Evolutionary conservation across 2,113 vertebrate genomes (phyloP), one percentile per base, ranked within the genome.

Genomic region (Anoplopoma fimbria): DNA sequence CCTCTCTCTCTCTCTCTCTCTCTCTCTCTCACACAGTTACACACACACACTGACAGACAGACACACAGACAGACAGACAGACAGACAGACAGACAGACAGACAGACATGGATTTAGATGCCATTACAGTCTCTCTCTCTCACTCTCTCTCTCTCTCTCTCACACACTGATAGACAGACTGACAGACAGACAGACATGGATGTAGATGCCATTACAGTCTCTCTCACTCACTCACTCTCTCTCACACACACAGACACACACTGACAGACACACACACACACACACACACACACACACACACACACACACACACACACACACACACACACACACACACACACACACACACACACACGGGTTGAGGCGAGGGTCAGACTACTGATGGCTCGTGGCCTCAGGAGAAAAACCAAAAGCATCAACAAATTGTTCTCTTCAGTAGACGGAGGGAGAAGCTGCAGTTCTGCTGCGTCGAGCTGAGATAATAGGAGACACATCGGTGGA

Each of bases 381-480:
- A 55, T 82, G 68, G 75, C 40, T 76, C 4, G 4, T 14, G 34
- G 71, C 63, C 73, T 78, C 65, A 7, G 73, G 85, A 79, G 47
- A 23, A 72, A 75, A 83, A n/a, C n/a, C 53, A 62, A 74, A 87
- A 72, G 61, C 72, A 87, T 77, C 67, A 80, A 64, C 77, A 81
- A 79, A 71, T n/a, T 73, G 68, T 51, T 79, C 25, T 72, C 23
- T 60, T 79, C 80, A 53, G 38, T 27, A 2, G 25, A 31, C 63
- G 25, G 4, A 2, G 27, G 31, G 69, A 40, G 53, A 72, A 10
- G 51, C 57, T 76, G 72, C 60, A 67, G 36, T 1, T 49, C 60
- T 25, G n/a, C n/a, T 29, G 0, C 14, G 27, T 21, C 27, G 65
- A 51, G 53, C 33, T 42, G 25, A 36, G 31, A 75, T 29, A 15